phyloP scores from a whole-genome alignment of 2,888 invertebrate species.

The Megastigmus dorsalis region DNA sequence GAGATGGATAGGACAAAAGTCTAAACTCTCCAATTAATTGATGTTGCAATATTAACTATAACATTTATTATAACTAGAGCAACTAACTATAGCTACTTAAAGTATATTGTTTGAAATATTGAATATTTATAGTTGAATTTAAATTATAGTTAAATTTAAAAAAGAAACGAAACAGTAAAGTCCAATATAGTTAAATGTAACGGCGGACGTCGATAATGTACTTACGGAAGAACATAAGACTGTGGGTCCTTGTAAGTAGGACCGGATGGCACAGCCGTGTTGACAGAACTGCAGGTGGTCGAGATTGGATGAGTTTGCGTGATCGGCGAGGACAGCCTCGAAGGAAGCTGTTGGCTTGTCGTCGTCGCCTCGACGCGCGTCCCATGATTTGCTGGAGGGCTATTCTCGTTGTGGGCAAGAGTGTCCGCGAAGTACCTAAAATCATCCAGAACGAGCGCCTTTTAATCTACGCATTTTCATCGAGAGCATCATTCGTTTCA shows the following conservation, averaged over 20 bases:
- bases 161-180: no score
- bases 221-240: slow-evolving; percentile 72
- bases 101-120: no score
- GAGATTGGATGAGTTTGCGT: slow-evolving; percentile 66
- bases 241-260: slow-evolving; percentile 69
- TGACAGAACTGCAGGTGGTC: slow-evolving; percentile 65
- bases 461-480: neutral
- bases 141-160: no score
- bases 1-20: no score
- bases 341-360: slow-evolving; percentile 59
- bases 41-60: no score
- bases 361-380: slow-evolving; percentile 64
- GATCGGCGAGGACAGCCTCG: slow-evolving; percentile 62
- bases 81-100: no score
- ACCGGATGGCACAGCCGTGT: slow-evolving; percentile 65
- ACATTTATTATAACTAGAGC: no score
- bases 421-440: slow-evolving; percentile 76
- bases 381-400: slow-evolving; percentile 65
- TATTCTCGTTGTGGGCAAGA: slow-evolving; percentile 75
- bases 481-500: no score
- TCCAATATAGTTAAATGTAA: no score
- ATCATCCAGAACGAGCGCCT: neutral
- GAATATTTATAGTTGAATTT: no score
- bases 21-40: no score
- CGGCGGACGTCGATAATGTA: no score